Evolutionary conservation across 2,797 vertebrate genomes (phyloP), one percentile per base, ranked within the genome.

Genomic region (Siniperca obscura): DNA sequence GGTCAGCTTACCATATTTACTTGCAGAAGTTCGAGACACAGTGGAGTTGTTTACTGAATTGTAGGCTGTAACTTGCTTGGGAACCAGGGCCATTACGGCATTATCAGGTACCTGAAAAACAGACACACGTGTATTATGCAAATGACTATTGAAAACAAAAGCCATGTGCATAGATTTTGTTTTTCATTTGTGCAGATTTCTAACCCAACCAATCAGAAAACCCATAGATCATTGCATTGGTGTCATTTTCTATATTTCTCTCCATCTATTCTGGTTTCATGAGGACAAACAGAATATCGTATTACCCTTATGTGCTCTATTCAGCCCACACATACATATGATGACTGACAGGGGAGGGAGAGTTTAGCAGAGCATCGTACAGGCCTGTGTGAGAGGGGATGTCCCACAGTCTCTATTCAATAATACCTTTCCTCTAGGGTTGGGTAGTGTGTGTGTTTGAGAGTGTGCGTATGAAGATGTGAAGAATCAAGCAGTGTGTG

Each of bases 41-140:
- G 98, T 99, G 81, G 98, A 99, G 94, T 99, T 99, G 94, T 99
- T 99, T 56, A 98, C 98, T 3, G 98, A 97, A 0, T 99, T 99
- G 93, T 99, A 99, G 70, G 97, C 98, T 53, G 98, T 98, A 67
- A 99, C 98, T 95, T 99, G 98, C 91, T 99, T 99, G 86, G 98
- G 99, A 82, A 99, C 98, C 76, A 99, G 92, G 11, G 98, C 98
- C 86, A 99, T 98, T 82, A 99, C 95, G 1, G 97, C 97, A 40
- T 97, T 98, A 92, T 99, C 98, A 68, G 97, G 94, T 9, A 99
- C 98, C 98, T 99, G 88, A 0, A 87, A 86, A 78, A 86, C 42
- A 87, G 13, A 88, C 25, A 69, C 4, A 75, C 12, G 65, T 10
- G 30, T 27, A 69, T 82, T 9, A 88, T 90, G 70, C 38, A 82